These are phyloP conservation scores for Flexamia atlantica DNA, from an alignment of 2,888 invertebrate species.

Conservation along the genomic window DNA sequence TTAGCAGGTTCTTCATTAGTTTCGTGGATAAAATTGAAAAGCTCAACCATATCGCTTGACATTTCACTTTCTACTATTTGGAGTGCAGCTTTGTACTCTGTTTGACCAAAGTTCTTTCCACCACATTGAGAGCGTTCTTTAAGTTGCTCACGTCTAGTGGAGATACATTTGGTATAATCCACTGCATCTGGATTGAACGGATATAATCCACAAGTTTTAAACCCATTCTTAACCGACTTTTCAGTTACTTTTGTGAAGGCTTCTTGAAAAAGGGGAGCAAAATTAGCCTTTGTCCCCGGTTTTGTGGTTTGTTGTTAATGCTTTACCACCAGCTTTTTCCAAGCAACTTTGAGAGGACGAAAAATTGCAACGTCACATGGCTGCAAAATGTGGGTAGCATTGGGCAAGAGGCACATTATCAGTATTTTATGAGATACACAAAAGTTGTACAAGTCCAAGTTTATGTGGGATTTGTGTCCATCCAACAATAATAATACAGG, in stretches of 20 bases:
- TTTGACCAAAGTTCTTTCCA: too few relatives aligned
- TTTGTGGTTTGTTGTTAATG: too few relatives aligned
- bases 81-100: too few relatives aligned
- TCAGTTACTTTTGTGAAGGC: background rate
- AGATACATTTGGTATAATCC: constrained; percentile 10
- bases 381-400: constrained; percentile 68
- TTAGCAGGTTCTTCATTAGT: too few relatives aligned
- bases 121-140: too few relatives aligned
- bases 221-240: background rate
- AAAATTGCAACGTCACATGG: constrained; percentile 69
- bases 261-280: background rate
- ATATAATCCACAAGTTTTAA: background rate
- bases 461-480: constrained; percentile 68
- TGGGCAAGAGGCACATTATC: constrained; percentile 65
- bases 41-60: too few relatives aligned
- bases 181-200: constrained; percentile 18
- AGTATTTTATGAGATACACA: constrained; percentile 63
- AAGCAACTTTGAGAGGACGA: constrained; percentile 66
- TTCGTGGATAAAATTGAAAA: too few relatives aligned
- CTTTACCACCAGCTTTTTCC: constrained; percentile 57
- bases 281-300: constrained; percentile 9
- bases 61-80: too few relatives aligned
- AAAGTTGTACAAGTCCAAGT: constrained; percentile 66
- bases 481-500: constrained; percentile 64
- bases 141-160: background rate